Percentiles rank a stretch among this genome's conserved stretches.
These are phyloP conservation scores for Eilema sororculum DNA, from an alignment of 2,888 invertebrate species.

Conservation along the genomic window DNA sequence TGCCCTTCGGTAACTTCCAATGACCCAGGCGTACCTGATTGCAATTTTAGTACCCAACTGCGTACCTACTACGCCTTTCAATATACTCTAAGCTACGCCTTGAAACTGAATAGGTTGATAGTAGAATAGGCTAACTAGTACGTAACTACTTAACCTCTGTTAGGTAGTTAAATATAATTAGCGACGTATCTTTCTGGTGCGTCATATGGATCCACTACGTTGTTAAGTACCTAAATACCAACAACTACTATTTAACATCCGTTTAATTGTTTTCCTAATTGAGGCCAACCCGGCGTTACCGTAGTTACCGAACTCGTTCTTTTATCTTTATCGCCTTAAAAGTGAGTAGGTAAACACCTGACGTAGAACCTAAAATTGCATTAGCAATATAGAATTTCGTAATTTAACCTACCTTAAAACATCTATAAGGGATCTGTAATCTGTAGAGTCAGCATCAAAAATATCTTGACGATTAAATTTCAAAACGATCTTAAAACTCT, in stretches of 20 bases:
- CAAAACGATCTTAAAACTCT: too few relatives aligned
- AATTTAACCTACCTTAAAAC: too few relatives aligned
- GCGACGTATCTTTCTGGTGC: constrained; percentile 38
- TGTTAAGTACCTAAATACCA: constrained; percentile 28
- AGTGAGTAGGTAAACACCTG: background rate
- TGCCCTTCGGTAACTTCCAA: background rate
- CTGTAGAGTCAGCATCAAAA: too few relatives aligned
- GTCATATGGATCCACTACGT: constrained; percentile 43
- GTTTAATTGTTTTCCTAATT: constrained; percentile 72
- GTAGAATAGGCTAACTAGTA: background rate
- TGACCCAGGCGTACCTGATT: background rate
- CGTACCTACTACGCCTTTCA: too few relatives aligned
- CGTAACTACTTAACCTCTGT: background rate
- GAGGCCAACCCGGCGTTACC: constrained; percentile 51
- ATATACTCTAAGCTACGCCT: too few relatives aligned
- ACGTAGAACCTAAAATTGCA: background rate
- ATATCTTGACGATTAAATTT: too few relatives aligned
- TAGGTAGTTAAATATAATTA: constrained; percentile 38
- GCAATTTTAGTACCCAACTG: background rate
- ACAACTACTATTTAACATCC: constrained; percentile 57
- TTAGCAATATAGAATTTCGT: background rate
- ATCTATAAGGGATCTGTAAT: too few relatives aligned
- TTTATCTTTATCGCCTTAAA: constrained; percentile 35
- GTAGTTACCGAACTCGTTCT: constrained; percentile 28
- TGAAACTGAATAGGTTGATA: too few relatives aligned